These are phyloP conservation scores for Drosophila tristis DNA, from an alignment of 1,140 invertebrate species.

Conservation along the genomic window DNA sequence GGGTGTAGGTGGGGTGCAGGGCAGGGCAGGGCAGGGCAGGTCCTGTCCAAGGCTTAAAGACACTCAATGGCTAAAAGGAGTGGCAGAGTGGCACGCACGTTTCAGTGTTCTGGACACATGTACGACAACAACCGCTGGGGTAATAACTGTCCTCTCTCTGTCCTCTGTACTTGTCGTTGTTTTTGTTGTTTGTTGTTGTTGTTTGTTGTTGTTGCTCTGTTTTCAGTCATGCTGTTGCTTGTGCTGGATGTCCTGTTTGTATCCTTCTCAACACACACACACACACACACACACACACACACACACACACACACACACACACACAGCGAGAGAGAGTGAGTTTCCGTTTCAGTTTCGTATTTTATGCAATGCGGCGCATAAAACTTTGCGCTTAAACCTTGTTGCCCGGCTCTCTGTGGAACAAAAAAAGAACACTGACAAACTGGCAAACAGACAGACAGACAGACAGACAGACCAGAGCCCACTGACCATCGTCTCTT, in stretches of 20 bases:
- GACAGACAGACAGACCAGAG: not conserved
- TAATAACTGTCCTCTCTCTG: constrained; percentile 53
- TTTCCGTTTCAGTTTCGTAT: constrained; percentile 56
- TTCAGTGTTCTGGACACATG: constrained; percentile 38
- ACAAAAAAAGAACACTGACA: not conserved
- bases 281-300: too few species aligned
- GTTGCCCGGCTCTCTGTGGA: not conserved
- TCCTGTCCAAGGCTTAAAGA: too few species aligned
- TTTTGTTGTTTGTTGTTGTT: constrained; percentile 17
- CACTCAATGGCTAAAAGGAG: not conserved
- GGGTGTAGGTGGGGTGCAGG: not conserved
- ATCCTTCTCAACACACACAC: not conserved
- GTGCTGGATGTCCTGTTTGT: constrained; percentile 17
- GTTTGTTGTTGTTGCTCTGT: constrained; percentile 23
- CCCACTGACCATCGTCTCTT: constrained; percentile 28
- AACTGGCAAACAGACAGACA: not conserved
- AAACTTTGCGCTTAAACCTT: constrained; percentile 67
- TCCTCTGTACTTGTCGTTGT: constrained; percentile 24
- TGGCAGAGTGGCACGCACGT: constrained; percentile 38
- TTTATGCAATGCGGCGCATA: constrained; percentile 71
- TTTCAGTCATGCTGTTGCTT: constrained; percentile 16
- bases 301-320: too few species aligned
- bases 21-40: too few species aligned
- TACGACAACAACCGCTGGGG: constrained; percentile 45
- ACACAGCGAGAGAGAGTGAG: not conserved